Evolutionary conservation across 2,113 vertebrate species (phyloP), one percentile per base, ranked within the genome.

Genomic region (Smithornis capensis): DNA sequence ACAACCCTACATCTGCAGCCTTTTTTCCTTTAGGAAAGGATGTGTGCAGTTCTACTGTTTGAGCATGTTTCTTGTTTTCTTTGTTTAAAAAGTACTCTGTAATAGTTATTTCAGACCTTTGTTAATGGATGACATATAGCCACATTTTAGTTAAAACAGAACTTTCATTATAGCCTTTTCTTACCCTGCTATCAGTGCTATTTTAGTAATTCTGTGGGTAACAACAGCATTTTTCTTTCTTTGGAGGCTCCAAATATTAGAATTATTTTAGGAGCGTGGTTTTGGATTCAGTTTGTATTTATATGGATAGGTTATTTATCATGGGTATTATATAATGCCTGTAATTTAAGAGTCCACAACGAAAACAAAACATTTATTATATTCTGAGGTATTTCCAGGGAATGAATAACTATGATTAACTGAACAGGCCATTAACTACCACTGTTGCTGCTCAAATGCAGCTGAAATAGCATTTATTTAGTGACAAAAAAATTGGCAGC

Each of bases 311-410:
- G 75, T 86, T 87, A 38, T 87, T 87, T 92, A 83, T 87, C 71
- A 64, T 67, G 10, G 28, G 18, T 90, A 55, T 95, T 90, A 87
- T 91, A 76, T 94, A 86, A 89, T 69, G 53, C 28, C 65, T 92
- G 31, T 87, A 94, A 96, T 95, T 92, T 64, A 68, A n/a, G 75
- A 85, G 29, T 71, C 45, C 56, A 87, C 73, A 68, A 78, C 44
- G 74, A 83, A 94, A 91, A 75, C 88, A 95, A 92, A 89, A 33
- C 81, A 55, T 89, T 95, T 77, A 73, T 77, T 95, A 56, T 80
- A 50, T 95, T 86, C 82, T 56, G 69, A 76, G 69, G 55, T 90
- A 83, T 92, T 95, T 95, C 77, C 53, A 74, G 59, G 70, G 47
- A 83, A 55, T 53, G 45, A 38, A 65, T 88, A 81, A 64, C 91